Conservation (phyloP, 2,797 vertebrate genomes). For the Sebastolobus alascanus region DNA sequence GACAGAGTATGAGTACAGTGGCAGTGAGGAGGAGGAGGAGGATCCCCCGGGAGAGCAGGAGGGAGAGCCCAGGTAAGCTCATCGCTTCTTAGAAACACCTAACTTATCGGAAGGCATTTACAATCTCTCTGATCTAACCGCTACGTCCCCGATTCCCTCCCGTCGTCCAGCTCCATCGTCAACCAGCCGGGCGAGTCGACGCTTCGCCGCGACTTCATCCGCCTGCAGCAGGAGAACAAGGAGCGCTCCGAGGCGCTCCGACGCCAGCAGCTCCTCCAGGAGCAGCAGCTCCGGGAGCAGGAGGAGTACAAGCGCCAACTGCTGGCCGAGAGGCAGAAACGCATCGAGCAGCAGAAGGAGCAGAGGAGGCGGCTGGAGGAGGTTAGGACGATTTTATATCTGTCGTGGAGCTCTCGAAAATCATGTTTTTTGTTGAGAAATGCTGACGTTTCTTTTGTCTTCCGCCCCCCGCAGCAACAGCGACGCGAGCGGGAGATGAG, state of each 20-base stretch:
- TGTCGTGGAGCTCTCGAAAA: background rate
- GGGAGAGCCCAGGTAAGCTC: slow-evolving; percentile 89
- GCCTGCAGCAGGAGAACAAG: slow-evolving; percentile 95
- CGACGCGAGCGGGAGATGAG: slow-evolving; percentile 94
- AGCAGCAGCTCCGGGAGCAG: slow-evolving; percentile 90
- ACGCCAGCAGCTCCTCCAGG: slow-evolving; percentile 89
- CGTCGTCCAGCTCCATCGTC: slow-evolving; percentile 89
- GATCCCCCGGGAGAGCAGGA: slow-evolving; percentile 88
- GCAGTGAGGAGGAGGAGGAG: slow-evolving; percentile 93
- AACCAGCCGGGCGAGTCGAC: slow-evolving; percentile 93
- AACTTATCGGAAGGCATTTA: background rate
- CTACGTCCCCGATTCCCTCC: background rate
- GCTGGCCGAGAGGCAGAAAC: slow-evolving; percentile 92
- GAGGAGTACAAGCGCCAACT: slow-evolving; percentile 94
- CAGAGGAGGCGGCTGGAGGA: slow-evolving; percentile 91
- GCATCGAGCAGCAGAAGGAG: slow-evolving; percentile 94
- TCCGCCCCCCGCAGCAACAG: slow-evolving; percentile 88
- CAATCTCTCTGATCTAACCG: background rate
- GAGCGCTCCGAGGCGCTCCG: slow-evolving; percentile 90
- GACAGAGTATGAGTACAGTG: slow-evolving; percentile 94
- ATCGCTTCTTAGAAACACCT: background rate
- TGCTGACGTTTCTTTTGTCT: background rate
- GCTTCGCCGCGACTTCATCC: slow-evolving; percentile 92
- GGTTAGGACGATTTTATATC: slow-evolving; percentile 74
- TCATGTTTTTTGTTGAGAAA: fast-evolving